Evolutionary conservation across 1,140 invertebrate genomes (phyloP).

Genomic region (Heliconius hermathena): DNA sequence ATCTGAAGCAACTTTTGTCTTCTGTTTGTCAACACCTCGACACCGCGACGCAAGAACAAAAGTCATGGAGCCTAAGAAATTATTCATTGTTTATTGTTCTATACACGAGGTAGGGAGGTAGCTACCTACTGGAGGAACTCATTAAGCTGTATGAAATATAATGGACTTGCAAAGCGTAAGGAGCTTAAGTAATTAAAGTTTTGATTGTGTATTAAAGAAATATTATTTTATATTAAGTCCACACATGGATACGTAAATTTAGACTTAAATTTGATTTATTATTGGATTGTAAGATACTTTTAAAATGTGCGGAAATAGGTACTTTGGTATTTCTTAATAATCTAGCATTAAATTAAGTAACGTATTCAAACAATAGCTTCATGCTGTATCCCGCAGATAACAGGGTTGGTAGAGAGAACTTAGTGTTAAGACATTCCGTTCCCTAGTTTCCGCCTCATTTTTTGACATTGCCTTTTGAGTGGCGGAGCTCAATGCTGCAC

Average conservation of each 20-base stretch:
- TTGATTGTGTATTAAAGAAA: not conserved
- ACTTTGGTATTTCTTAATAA: too few relatives aligned
- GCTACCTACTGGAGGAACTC: not conserved
- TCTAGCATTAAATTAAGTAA: too few relatives aligned
- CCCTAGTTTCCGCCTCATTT: too few relatives aligned
- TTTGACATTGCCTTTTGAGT: too few relatives aligned
- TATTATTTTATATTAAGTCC: not conserved
- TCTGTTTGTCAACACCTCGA: constrained; percentile 20
- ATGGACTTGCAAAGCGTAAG: not conserved
- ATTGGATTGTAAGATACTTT: too few relatives aligned
- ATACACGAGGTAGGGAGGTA: not conserved
- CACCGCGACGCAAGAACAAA: constrained; percentile 20
- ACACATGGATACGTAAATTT: not conserved
- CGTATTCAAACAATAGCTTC: too few relatives aligned
- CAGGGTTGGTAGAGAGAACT: too few relatives aligned
- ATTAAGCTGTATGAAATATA: constrained; percentile 1
- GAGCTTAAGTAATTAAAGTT: not conserved
- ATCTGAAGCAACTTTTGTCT: constrained; percentile 23
- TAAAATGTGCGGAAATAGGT: too few relatives aligned
- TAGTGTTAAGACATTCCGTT: too few relatives aligned
- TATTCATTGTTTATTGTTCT: constrained; percentile 28
- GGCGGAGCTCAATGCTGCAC: too few relatives aligned
- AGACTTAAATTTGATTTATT: not conserved
- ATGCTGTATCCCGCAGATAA: too few relatives aligned
- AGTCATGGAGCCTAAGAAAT: constrained; percentile 15